Base-by-base conservation (phyloP, 2,888 invertebrate genomes). In the Drosophila nr. fundita region DNA sequence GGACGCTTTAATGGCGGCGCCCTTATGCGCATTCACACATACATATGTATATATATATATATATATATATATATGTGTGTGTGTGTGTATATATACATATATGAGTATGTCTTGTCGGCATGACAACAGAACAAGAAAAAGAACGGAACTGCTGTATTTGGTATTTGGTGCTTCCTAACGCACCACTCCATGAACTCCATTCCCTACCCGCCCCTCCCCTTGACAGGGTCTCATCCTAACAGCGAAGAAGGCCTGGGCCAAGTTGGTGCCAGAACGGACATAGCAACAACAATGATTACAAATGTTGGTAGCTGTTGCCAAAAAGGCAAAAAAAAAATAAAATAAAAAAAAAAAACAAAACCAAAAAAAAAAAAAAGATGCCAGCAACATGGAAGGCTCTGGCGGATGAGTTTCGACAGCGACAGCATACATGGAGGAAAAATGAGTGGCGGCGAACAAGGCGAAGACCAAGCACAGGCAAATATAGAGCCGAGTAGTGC, bases 361-460 rank as follows among this genome's bases (percentile, higher is more conserved):
- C n/a, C 5, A 21, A 13, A 6, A 11, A 34, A 13, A 15, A 34
- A 53, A 54, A 79, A 72, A 74, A 78, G 67, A 64, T 68, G 64
- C 61, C 78, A 73, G 64, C 74, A 86, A 65, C 77, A 82, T 75
- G 82, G 67, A 70, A 77, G 79, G 68, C 81, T 71, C 70, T 60
- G 79, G 52, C 89, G 90, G 90, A 90, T 90, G 90, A 76, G 80
- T 81, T 87, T 87, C 90, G 87, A 87, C 87, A 87, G 80, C 87
- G 87, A 87, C 87, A 87, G 80, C 87, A 90, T 87, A 88, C 87
- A 90, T 87, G 75, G 90, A 65, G 87, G 82, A 87, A 87, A 87
- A 89, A 82, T 89, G 88, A 87, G 81, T 81, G 81, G 79, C 78
- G 81, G 77, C 78, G 83, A 83, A 64, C 80, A 68, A 48, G 50